Percentiles rank a stretch among this genome's conserved stretches.
Conservation (phyloP, 2,888 invertebrate species). For the Campoplex capitator region DNA sequence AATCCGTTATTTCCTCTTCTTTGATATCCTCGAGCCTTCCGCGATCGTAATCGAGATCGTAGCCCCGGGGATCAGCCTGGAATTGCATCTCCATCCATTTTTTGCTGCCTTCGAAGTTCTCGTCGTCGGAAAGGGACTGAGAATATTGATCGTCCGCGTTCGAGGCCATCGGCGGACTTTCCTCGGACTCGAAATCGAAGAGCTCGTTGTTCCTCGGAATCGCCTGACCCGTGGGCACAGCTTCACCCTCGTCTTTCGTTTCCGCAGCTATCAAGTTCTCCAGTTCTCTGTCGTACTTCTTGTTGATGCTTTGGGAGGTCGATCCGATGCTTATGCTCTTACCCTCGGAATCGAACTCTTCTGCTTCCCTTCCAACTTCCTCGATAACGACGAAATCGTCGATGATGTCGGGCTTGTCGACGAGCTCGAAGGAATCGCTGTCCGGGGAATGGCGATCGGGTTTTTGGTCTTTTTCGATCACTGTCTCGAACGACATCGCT, state of each 20-base stretch:
- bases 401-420: conserved; percentile 94
- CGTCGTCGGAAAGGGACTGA: conserved; percentile 82
- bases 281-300: conserved; percentile 87
- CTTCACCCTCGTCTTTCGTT: conserved; percentile 70
- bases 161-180: conserved; percentile 82
- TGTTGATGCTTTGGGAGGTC: conserved; percentile 85
- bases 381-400: conserved; percentile 95
- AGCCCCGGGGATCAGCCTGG: conserved; percentile 89
- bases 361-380: conserved; percentile 94
- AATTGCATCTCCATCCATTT: conserved; percentile 97
- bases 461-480: conserved; percentile 80
- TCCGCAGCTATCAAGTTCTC: conserved; percentile 83
- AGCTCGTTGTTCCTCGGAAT: conserved; percentile 74
- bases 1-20: conserved; percentile 95
- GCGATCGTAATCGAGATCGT: conserved; percentile 92
- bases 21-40: conserved; percentile 96
- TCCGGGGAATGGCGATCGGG: conserved; percentile 88
- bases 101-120: conserved; percentile 89
- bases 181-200: conserved; percentile 83
- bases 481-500: conserved; percentile 80
- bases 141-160: conserved; percentile 82
- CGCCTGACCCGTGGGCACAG: conserved; percentile 60
- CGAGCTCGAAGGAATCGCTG: conserved; percentile 94
- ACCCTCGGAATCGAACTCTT: conserved; percentile 93
- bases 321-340: conserved; percentile 90